A percentile compares a stretch with the other conserved stretches of the same genome.
Conservation (phyloP, 2,888 invertebrate species). For the Eustalomyia histrio region DNA sequence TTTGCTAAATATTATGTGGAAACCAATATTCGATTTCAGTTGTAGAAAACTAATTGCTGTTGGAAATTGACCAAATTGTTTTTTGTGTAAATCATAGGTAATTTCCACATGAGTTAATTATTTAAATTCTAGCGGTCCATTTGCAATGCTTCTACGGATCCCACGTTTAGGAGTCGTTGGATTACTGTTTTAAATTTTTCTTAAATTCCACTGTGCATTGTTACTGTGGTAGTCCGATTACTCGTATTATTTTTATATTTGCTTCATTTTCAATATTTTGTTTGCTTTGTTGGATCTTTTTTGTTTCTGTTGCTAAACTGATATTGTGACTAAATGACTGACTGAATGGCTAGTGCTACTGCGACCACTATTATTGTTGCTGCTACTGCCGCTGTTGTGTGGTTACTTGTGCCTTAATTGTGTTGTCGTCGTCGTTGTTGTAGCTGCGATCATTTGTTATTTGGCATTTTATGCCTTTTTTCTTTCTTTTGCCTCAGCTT, state of each 20-base stretch:
- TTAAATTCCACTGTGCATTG: slow-evolving; percentile 4
- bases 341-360: slow-evolving; percentile 40
- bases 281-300: slow-evolving; percentile 52
- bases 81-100: no score
- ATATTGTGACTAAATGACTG: slow-evolving; percentile 46
- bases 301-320: slow-evolving; percentile 50
- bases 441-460: slow-evolving; percentile 42
- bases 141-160: no score
- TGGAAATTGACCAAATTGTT: no score
- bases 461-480: slow-evolving; percentile 47
- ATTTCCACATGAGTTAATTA: no score
- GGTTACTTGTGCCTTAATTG: slow-evolving; percentile 39
- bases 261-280: slow-evolving; percentile 25
- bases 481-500: slow-evolving; percentile 30
- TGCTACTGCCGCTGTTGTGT: slow-evolving; percentile 30
- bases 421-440: slow-evolving; percentile 33
- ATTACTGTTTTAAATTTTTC: no score
- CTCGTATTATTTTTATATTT: slow-evolving; percentile 32
- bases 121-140: no score
- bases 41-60: no score
- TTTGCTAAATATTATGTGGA: no score
- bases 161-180: no score
- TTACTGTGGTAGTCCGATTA: slow-evolving; percentile 36
- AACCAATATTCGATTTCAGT: no score
- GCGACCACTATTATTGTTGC: slow-evolving; percentile 56